phyloP scores from a whole-genome alignment of 2,888 invertebrate genomes.

The Tetramorium bicarinatum region DNA sequence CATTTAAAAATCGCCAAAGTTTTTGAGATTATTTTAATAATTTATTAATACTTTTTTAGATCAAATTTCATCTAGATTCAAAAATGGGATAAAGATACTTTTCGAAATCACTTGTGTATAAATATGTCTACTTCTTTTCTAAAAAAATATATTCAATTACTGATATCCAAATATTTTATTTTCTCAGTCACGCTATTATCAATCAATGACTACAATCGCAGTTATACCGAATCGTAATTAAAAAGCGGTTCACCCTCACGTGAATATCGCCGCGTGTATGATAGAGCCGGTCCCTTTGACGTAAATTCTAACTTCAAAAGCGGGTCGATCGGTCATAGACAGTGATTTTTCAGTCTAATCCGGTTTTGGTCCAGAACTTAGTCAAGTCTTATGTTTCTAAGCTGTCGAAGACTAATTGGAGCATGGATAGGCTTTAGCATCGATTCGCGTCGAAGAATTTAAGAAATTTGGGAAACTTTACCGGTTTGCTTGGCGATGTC shows the following conservation, averaged over 20 bases:
- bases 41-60: background rate
- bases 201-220: background rate
- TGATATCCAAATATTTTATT: background rate
- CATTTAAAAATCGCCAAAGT: background rate
- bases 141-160: background rate
- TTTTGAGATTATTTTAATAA: background rate
- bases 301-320: slow-evolving; percentile 32
- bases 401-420: slow-evolving; percentile 28
- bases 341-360: slow-evolving; percentile 57
- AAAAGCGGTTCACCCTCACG: background rate
- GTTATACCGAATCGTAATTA: slow-evolving; percentile 7
- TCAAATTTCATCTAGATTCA: background rate
- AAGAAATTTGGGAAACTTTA: slow-evolving; percentile 24
- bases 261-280: background rate
- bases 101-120: background rate
- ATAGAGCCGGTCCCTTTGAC: slow-evolving; percentile 58
- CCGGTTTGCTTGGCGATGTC: background rate
- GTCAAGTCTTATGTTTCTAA: slow-evolving; percentile 16
- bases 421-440: background rate
- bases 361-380: slow-evolving; percentile 40
- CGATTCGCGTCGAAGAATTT: background rate
- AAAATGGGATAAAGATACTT: background rate
- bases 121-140: background rate
- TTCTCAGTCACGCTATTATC: background rate
- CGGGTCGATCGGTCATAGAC: slow-evolving; percentile 60